phyloP scores from a whole-genome alignment of 2,113 vertebrate genomes.

The Campylomormyrus tamandua region DNA sequence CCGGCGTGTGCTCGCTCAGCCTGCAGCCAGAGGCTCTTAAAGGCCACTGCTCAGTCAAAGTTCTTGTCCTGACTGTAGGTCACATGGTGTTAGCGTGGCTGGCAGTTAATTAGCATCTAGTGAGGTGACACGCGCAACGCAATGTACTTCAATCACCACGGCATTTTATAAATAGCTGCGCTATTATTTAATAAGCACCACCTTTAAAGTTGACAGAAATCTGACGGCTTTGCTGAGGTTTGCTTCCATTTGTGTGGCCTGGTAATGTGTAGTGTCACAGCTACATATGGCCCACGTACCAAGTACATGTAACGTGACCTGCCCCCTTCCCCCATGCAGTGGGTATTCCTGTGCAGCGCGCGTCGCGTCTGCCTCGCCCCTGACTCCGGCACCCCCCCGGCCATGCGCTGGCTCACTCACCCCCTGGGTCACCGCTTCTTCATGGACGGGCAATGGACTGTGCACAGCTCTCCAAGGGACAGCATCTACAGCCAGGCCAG shows the following conservation, averaged over 20 bases:
- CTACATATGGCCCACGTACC: neutral
- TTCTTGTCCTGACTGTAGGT: neutral
- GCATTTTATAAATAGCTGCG: neutral
- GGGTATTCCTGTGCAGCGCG: slow-evolving; percentile 86
- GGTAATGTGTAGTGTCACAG: neutral
- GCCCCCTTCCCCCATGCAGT: slow-evolving; percentile 47
- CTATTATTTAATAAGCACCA: neutral
- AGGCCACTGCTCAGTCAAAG: neutral
- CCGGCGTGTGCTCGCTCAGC: neutral
- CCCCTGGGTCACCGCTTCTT: slow-evolving; percentile 93
- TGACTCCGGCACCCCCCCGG: slow-evolving; percentile 72
- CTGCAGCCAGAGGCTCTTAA: neutral
- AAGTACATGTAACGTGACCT: neutral
- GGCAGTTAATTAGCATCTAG: neutral
- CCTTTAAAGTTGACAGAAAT: neutral
- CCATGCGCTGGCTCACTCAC: slow-evolving; percentile 95
- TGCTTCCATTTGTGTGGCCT: neutral
- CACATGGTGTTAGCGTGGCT: neutral
- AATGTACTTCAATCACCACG: neutral
- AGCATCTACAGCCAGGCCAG: slow-evolving; percentile 83
- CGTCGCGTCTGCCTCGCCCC: slow-evolving; percentile 83
- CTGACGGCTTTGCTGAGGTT: neutral
- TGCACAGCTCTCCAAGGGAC: slow-evolving; percentile 74
- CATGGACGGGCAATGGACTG: slow-evolving; percentile 83
- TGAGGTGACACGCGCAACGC: neutral